phyloP scores from a whole-genome alignment of 1,140 invertebrate species.

The Drosophila sechellia region DNA sequence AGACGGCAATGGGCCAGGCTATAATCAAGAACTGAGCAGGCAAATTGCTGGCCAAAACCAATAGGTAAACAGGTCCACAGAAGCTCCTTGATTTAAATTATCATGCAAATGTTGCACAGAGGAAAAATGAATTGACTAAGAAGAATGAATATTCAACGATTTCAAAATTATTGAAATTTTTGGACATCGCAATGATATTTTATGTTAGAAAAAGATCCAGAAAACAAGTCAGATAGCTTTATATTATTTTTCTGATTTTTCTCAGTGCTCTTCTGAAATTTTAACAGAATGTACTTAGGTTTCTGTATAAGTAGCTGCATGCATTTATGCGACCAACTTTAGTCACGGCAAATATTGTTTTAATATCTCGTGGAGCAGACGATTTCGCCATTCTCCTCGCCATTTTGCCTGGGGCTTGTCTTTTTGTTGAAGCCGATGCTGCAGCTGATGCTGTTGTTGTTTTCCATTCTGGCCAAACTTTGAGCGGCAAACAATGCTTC shows the following conservation, averaged over 20 bases:
- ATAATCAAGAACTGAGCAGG: slow-evolving; percentile 60
- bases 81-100: slow-evolving; percentile 30
- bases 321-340: slow-evolving; percentile 64
- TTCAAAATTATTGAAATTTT: no score
- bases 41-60: slow-evolving; percentile 40
- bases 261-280: not conserved
- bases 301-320: slow-evolving; percentile 47
- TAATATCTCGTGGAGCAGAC: slow-evolving; percentile 61
- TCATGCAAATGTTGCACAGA: slow-evolving; percentile 37
- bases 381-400: not conserved
- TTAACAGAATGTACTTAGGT: slow-evolving; percentile 15
- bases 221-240: no score
- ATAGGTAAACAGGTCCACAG: not conserved
- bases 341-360: slow-evolving; percentile 71
- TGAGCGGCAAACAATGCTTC: slow-evolving; percentile 79
- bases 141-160: no score
- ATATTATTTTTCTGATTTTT: not conserved
- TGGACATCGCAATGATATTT: no score
- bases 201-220: no score
- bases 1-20: slow-evolving; percentile 34
- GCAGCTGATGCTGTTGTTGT: slow-evolving; percentile 46
- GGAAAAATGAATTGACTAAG: not conserved
- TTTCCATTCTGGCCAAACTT: slow-evolving; percentile 71
- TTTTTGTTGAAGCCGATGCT: slow-evolving; percentile 27
- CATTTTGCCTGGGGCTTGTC: slow-evolving; percentile 16